Base-by-base conservation (phyloP, 2,113 vertebrate genomes). In the Hemichromis elongatus region DNA sequence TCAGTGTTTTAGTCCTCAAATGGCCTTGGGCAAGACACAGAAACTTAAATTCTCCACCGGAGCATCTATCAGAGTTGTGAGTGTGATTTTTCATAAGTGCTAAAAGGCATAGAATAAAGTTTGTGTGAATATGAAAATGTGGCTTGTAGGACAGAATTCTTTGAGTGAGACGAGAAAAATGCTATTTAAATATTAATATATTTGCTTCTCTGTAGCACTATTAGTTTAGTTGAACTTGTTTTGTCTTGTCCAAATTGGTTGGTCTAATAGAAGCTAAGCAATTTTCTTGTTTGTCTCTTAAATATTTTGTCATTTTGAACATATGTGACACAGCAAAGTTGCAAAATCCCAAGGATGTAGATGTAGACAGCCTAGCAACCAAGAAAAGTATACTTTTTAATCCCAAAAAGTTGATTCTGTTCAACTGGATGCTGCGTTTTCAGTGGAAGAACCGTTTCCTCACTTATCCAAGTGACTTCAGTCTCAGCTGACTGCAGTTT, bases 11-110 rank as follows among this genome's bases (percentile, higher is more conserved):
- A n/a, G 33, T 37, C 33, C 33, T 63, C 59, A 37, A 0, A 7
- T 63, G 19, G n/a, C 33, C 59, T 63, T 21, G 59, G 33, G 59
- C 59, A 63, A 63, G n/a, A 33, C n/a, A 63, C 30, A 7, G 2
- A 63, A 59, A 33, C 28, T 16, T 59, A 59, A 33, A 59, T 33
- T 59, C 28, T 59, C 33, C 9, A n/a, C 28, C 57, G 33, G 3
- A 33, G 33, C 57, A 33, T 56, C 24, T 56, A 0, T 59, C 5
- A 0, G 57, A 59, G 16, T 1, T 19, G 1, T 61, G 28, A 59
- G 57, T 59, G 57, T 59, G 28, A 63, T 37, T 63, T 37, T 37
- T 7, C 18, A 63, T 6, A 63, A 63, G 33, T 1, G 19, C 33
- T 63, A 63, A 37, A 21, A 63, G 18, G 18, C 19, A 12, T 5